Base-by-base conservation (phyloP, 1,140 invertebrate species). In the Trichonephila clavipes region DNA sequence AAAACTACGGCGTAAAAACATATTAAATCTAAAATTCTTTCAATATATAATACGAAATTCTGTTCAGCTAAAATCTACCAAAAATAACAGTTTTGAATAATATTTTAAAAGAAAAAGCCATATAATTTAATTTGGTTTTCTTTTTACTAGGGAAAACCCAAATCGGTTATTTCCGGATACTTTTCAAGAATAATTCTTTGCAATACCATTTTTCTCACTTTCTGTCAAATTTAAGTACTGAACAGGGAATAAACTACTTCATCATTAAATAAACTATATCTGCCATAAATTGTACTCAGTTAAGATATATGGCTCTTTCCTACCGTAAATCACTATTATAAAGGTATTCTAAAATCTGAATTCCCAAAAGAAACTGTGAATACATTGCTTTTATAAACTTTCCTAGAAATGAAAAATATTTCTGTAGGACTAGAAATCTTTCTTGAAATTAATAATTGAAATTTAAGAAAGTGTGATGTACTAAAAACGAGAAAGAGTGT, bases 191-290 rank as follows among this genome's bases (percentile, higher is more conserved):
- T 8, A 72, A 72, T 12, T 14, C 66, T 72, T 72, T 28, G 2
- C n/a, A 34, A 28, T 8, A n/a, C 66, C n/a, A 72, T 72, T 72
- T 72, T 28, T 72, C 66, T 72, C 66, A 72, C 66, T 72, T 72
- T 72, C 24, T 14, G 66, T 72, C 66, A 24, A 24, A 72, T 24
- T 7, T 24, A 72, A 72, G 66, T 14, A 28, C n/a, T 72, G 3
- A 1, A 7, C 24, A 12, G 66, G 66, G 66, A 72, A 72, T 34
- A 34, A 24, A 28, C 8, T 24, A 12, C 6, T 28, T 28, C 10
- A 28, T 28, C 66, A 72, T 72, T 72, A 72, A 72, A 24, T 28
- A 72, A 72, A 28, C 10, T 14, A n/a, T 69, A 69, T 69, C 66
- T 24, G 24, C 66, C 24, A 28, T 72, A 72, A 72, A 3, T 0